Percentiles rank a stretch among this genome's conserved stretches.
Conservation (phyloP, 2,888 invertebrate species). For the Crossocerus cetratus region DNA sequence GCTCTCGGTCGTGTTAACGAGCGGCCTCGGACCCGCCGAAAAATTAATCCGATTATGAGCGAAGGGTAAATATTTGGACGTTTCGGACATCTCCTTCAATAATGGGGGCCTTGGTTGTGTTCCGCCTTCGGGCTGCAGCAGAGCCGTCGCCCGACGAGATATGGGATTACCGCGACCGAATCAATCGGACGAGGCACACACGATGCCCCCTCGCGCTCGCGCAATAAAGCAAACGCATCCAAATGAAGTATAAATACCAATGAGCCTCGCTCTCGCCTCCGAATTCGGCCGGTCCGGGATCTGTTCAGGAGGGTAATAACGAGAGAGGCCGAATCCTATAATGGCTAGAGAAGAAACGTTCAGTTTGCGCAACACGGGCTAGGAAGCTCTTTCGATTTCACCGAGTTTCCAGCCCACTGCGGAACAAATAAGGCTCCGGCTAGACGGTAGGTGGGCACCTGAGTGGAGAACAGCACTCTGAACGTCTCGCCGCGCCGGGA, state of each 20-base stretch:
- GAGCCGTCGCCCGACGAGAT: slow-evolving; percentile 3
- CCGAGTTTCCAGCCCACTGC: slow-evolving; percentile 6
- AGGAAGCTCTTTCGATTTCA: slow-evolving; percentile 22
- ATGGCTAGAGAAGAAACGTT: neutral
- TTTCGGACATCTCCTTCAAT: slow-evolving; percentile 18
- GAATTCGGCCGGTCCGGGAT: too few relatives aligned
- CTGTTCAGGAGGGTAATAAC: neutral
- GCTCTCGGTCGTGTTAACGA: neutral
- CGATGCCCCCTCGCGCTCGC: neutral
- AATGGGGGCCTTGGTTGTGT: slow-evolving; percentile 19
- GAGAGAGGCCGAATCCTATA: neutral
- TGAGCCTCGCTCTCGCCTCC: neutral
- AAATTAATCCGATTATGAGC: slow-evolving; percentile 43
- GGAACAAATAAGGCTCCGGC: slow-evolving; percentile 24
- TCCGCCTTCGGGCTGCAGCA: neutral
- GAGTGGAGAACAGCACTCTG: slow-evolving; percentile 6
- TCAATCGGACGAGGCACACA: slow-evolving; percentile 31
- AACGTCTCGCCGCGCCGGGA: neutral
- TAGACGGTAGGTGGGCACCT: neutral
- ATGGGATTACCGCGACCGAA: slow-evolving; percentile 34
- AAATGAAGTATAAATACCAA: neutral
- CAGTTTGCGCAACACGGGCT: slow-evolving; percentile 3
- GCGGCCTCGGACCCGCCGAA: neutral
- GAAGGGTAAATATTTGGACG: slow-evolving; percentile 46
- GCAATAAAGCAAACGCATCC: slow-evolving; percentile 9